Conservation (phyloP, 1,140 invertebrate genomes). For the Charaxes varanes region DNA sequence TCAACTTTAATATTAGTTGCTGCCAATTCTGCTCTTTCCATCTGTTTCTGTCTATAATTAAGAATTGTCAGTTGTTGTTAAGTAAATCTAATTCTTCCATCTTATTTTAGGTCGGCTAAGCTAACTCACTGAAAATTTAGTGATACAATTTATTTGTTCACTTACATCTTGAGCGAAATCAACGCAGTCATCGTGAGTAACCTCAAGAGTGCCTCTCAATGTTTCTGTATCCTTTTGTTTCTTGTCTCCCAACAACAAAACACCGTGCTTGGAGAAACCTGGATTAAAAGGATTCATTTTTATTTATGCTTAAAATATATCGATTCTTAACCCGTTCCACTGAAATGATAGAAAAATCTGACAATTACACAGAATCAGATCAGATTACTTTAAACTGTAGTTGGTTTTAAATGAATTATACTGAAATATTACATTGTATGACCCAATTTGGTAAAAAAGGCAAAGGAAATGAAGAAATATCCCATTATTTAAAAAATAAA, state of each 20-base stretch:
- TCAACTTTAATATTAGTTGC: not conserved
- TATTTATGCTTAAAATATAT: no score
- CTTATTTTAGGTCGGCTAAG: no score
- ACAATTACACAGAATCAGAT: no score
- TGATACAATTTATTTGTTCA: no score
- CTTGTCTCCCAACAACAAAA: conserved; percentile 55
- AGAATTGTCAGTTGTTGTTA: not conserved
- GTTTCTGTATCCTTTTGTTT: conserved; percentile 41
- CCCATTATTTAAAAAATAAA: no score
- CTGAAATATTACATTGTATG: not conserved
- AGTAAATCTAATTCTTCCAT: no score
- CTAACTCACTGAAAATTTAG: no score
- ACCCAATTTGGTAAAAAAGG: not conserved
- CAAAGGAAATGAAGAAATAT: no score
- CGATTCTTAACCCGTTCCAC: no score
- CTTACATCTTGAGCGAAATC: conserved; percentile 47
- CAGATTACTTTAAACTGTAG: no score
- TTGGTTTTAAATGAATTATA: no score
- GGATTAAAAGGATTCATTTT: not conserved
- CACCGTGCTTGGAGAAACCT: conserved; percentile 50
- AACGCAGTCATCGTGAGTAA: conserved; percentile 35
- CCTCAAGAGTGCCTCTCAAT: conserved; percentile 27
- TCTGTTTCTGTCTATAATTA: not conserved
- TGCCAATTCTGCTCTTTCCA: not conserved
- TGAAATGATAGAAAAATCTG: no score